These are phyloP conservation scores for Okamejei kenojei DNA, from an alignment of 2,797 vertebrate species.

Conservation along the genomic window DNA sequence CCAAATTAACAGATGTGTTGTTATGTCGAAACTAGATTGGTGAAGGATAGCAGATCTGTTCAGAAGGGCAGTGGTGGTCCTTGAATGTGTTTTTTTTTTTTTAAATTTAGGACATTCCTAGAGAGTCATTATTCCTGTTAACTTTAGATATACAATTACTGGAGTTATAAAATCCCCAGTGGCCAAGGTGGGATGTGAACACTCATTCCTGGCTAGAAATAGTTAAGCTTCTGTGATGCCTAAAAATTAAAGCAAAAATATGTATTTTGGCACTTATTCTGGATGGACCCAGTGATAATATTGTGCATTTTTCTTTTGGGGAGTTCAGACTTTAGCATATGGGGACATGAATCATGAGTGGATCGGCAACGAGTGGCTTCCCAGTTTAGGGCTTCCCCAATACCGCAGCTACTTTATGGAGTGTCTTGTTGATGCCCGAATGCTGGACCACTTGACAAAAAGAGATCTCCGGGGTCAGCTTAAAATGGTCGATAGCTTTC, in stretches of 20 bases:
- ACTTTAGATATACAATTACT: too few relatives aligned
- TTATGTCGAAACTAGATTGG: too few relatives aligned
- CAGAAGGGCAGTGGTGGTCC: too few relatives aligned
- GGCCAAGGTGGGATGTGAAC: too few relatives aligned
- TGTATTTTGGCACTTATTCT: neutral
- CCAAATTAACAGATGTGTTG: too few relatives aligned
- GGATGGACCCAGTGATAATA: neutral
- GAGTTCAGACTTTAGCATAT: constrained; percentile 76
- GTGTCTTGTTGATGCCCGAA: constrained; percentile 90
- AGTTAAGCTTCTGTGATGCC: too few relatives aligned
- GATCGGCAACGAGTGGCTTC: constrained; percentile 96
- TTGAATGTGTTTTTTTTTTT: too few relatives aligned
- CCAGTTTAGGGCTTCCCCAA: constrained; percentile 84
- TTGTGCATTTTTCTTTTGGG: neutral
- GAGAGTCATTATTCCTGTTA: too few relatives aligned
- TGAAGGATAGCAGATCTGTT: too few relatives aligned
- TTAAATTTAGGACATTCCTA: too few relatives aligned
- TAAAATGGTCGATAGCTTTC: constrained; percentile 97
- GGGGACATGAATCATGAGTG: constrained; percentile 99
- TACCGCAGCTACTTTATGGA: constrained; percentile 98
- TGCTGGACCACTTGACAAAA: constrained; percentile 95
- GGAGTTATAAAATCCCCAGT: too few relatives aligned
- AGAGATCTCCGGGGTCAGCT: constrained; percentile 92
- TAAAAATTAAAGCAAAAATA: neutral
- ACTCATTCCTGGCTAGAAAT: too few relatives aligned